Base-by-base conservation (phyloP, 2,888 invertebrate species). In the Ariolimax columbianus region DNA sequence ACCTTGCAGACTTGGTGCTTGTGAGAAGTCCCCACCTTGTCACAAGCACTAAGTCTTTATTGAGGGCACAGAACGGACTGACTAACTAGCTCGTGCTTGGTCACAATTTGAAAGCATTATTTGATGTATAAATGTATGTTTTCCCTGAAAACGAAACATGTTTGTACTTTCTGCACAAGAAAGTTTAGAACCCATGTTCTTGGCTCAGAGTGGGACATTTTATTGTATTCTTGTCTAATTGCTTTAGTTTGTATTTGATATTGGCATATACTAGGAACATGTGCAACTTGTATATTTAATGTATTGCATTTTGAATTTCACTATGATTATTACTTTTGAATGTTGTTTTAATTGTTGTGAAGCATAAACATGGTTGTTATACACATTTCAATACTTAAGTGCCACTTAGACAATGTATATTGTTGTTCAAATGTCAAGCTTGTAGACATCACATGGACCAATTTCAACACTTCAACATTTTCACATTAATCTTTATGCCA, bases 361-460 rank as follows among this genome's bases (percentile, higher is more conserved):
- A 33, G 77, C 77, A 77, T 77, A 77, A 77, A 59, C 26, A 59
- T 36, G 38, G 30, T 77, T 77, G 63, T 63, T 63, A 63, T 3
- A 33, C 55, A 33, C 1, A 36, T 77, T 77, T 59, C 59, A 59
- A 33, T 77, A 59, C 59, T 77, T 59, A 77, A 77, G 77, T 77
- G 77, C 59, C 77, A 77, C 77, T 77, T 77, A 77, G 77, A 47
- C 17, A 26, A 38, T 72, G 38, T 23, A 55, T 55, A 55, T 55
- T 66, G 33, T 33, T 66, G 30, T 66, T 66, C 23, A 19, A 4
- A 55, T 23, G 11, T 55, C 3, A 55, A 55, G 55, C 55, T 55
- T 55, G 4, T 55, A 23, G 7, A 14, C 26, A 23, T 23, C 55
- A 55, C 55, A 55, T 23, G 55, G 3, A 55, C 3, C 55, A 14